Percentiles rank a stretch among this genome's conserved stretches.
Evolutionary conservation across 2,888 invertebrate genomes (phyloP).

Genomic region (Drosophila merina): DNA sequence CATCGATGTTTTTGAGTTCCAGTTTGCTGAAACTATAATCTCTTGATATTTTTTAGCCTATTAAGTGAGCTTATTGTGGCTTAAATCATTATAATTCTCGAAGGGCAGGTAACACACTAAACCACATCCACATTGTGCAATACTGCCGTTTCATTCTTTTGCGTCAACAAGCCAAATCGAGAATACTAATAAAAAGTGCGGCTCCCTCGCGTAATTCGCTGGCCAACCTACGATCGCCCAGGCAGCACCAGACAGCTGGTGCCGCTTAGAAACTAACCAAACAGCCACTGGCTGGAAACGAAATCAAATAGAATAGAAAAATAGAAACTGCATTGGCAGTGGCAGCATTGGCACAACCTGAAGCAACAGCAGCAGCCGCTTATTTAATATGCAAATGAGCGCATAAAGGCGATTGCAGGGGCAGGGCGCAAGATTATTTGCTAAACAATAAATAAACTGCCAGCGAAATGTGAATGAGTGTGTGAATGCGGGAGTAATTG

Average conservation of each 20-base stretch:
- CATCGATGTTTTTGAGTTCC: background rate
- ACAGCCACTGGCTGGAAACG: slow-evolving; percentile 15
- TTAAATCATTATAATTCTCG: background rate
- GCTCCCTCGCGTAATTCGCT: slow-evolving; percentile 59
- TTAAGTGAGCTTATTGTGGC: background rate
- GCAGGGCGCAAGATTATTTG: slow-evolving; percentile 61
- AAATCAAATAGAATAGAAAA: slow-evolving; percentile 21
- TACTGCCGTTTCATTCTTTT: slow-evolving; percentile 57
- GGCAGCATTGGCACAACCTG: slow-evolving; percentile 29
- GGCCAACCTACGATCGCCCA: slow-evolving; percentile 58
- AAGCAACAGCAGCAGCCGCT: slow-evolving; percentile 44
- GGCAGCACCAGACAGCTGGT: slow-evolving; percentile 34
- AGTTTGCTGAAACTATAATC: background rate
- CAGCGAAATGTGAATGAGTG: slow-evolving; percentile 27
- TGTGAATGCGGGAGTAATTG: slow-evolving; percentile 53
- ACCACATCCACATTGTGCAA: slow-evolving; percentile 34
- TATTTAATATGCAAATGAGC: slow-evolving; percentile 79
- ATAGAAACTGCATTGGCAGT: slow-evolving; percentile 50
- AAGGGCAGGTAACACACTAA: slow-evolving; percentile 24
- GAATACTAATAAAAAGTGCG: slow-evolving; percentile 49
- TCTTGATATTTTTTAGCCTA: background rate
- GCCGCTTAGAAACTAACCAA: slow-evolving; percentile 68
- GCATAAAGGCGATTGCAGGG: slow-evolving; percentile 74
- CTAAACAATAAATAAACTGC: slow-evolving; percentile 68
- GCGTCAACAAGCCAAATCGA: slow-evolving; percentile 71